Base-by-base conservation (phyloP, 1,140 invertebrate genomes). In the Dufourea novaeangliae region DNA sequence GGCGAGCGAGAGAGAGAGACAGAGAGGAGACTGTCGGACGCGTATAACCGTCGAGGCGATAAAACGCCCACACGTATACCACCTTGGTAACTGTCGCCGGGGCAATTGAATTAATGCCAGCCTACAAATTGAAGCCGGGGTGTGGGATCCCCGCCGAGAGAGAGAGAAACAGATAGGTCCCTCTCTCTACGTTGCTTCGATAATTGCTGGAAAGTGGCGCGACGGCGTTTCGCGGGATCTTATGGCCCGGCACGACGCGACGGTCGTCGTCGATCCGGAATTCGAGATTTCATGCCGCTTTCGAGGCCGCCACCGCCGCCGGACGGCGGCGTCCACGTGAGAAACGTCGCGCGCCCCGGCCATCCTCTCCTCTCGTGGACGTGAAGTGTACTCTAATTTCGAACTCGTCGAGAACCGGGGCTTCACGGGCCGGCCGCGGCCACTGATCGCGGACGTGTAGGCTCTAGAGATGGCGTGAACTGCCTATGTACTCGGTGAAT, bases 71-170 rank as follows among this genome's bases (percentile, higher is more conserved):
- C 82, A 82, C 80, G 80, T 83, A 84, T 76, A 79, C 82, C 82
- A 85, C 83, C 83, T 85, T 84, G 83, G 82, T 77, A 84, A 85
- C 78, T 82, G 82, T 85, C 82, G 83, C 77, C 82, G 85, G 84
- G 87, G 88, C 90, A 91, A 91, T 91, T 89, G 88, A 91, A 91
- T 91, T 91, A 90, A 91, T 89, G 89, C 89, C 89, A 90, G 88
- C 85, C 89, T 91, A 90, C 89, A 91, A 91, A 91, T 91, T 91
- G 88, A 90, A 91, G 88, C 87, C 85, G 87, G n/a, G n/a, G 78
- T 86, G 79, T 85, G 74, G 77, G 86, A 87, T 88, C 84, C 82
- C 69, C 74, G 79, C 74, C 84, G 88, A 75, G 79, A 70, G 70
- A 82, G 77, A 79, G n/a, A n/a, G n/a, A n/a, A n/a, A n/a, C n/a